Percentiles rank a stretch among this genome's conserved stretches.
Evolutionary conservation across 1,140 invertebrate genomes (phyloP).

Genomic region (Drosophila melanogaster): DNA sequence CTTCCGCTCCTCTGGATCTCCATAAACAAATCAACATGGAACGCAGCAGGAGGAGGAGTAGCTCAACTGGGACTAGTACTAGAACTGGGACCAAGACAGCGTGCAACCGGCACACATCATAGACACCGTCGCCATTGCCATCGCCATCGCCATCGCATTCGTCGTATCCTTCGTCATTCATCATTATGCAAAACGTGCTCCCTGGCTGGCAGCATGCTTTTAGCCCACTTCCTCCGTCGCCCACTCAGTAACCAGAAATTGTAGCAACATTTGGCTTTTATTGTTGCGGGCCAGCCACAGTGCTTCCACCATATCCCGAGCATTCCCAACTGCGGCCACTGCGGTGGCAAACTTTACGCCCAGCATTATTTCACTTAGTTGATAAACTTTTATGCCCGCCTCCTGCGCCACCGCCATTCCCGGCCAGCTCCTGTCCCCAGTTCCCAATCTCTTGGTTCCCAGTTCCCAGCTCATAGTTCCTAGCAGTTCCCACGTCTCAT

Average conservation of each 20-base stretch:
- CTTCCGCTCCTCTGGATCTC: slow-evolving; percentile 29
- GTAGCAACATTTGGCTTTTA: slow-evolving; percentile 80
- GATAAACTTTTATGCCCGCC: slow-evolving; percentile 74
- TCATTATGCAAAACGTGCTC: slow-evolving; percentile 81
- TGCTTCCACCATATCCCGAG: slow-evolving; percentile 8
- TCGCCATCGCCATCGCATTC: slow-evolving; percentile 31
- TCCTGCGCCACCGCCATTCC: not conserved
- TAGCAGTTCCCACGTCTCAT: slow-evolving; percentile 25
- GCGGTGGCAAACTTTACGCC: slow-evolving; percentile 77
- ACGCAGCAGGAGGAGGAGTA: not conserved
- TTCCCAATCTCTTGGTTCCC: slow-evolving; percentile 15
- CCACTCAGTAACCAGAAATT: slow-evolving; percentile 44
- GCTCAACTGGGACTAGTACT: slow-evolving; percentile 1
- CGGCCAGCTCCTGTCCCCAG: slow-evolving; percentile 11
- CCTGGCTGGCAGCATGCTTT: slow-evolving; percentile 64
- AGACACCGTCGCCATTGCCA: slow-evolving; percentile 28
- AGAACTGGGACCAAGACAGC: slow-evolving; percentile 1
- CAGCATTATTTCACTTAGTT: slow-evolving; percentile 82
- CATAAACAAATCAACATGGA: slow-evolving; percentile 73
- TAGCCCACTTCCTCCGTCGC: slow-evolving; percentile 32
- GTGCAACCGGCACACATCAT: slow-evolving; percentile 55
- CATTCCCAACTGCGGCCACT: slow-evolving; percentile 62
- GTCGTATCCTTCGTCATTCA: slow-evolving; percentile 71
- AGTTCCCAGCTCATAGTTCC: not conserved
- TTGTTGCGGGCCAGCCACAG: slow-evolving; percentile 58